Conservation (phyloP, 2,113 vertebrate genomes). For the cattle (Bos taurus) region DNA sequence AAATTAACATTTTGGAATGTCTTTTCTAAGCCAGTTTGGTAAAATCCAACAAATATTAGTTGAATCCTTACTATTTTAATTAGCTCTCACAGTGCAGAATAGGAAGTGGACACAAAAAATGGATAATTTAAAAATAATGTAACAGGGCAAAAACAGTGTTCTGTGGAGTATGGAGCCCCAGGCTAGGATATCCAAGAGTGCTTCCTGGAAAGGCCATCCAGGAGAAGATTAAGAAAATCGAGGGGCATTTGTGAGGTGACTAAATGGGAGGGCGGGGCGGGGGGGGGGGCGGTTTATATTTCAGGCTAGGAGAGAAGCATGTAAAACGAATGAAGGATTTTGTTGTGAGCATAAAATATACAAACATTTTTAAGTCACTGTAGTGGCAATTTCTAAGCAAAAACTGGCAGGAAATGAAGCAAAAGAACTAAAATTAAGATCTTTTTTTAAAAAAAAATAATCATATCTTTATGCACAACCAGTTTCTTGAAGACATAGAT, state of each 20-base stretch:
- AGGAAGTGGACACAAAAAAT: not conserved
- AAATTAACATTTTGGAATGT: constrained; percentile 30
- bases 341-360: not conserved
- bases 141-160: not conserved
- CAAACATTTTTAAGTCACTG: not conserved
- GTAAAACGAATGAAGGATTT: not conserved
- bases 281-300: fast-evolving
- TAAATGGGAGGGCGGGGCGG: not conserved
- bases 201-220: not conserved
- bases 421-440: not conserved
- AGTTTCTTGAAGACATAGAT: not conserved
- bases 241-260: not conserved
- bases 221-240: not conserved
- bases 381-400: not conserved
- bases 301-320: not conserved
- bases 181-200: not conserved
- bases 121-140: not conserved
- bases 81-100: not conserved
- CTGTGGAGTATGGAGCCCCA: not conserved
- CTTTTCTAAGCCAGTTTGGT: not conserved
- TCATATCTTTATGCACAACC: not conserved
- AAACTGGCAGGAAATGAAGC: not conserved
- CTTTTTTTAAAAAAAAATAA: not conserved
- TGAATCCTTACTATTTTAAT: not conserved
- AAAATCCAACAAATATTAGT: constrained; percentile 38